Conservation (phyloP, 1,140 invertebrate species). For the Drosophila nigromelanica region DNA sequence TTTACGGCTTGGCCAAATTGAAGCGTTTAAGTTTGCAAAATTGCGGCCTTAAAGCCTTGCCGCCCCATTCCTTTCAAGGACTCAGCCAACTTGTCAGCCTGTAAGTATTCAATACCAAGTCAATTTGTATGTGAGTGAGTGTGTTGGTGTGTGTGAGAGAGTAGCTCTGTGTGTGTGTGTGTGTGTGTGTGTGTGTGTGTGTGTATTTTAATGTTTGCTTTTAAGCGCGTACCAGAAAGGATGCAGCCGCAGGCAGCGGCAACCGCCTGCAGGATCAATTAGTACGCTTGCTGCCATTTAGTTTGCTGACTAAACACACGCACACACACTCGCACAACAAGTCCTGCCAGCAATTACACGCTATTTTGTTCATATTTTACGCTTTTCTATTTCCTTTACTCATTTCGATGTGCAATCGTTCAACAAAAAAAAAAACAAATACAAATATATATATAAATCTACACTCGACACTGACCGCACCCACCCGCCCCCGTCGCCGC, state of each 20-base stretch:
- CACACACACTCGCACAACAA: slow-evolving; percentile 31
- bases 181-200: slow-evolving; percentile 24
- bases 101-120: slow-evolving; percentile 84
- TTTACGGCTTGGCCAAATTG: slow-evolving; percentile 84
- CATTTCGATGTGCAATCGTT: slow-evolving; percentile 52
- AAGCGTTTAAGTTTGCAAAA: slow-evolving; percentile 86
- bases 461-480: slow-evolving; percentile 15
- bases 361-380: slow-evolving; percentile 66
- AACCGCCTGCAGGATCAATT: slow-evolving; percentile 55
- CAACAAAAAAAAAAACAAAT: slow-evolving; percentile 9
- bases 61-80: slow-evolving; percentile 84
- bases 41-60: slow-evolving; percentile 85
- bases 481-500: slow-evolving; percentile 25
- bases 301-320: slow-evolving; percentile 47
- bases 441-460: slow-evolving; percentile 1
- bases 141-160: slow-evolving; percentile 14
- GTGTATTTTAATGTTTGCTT: slow-evolving; percentile 65
- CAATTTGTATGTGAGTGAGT: slow-evolving; percentile 5
- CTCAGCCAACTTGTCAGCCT: slow-evolving; percentile 85
- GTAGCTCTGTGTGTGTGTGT: slow-evolving; percentile 20
- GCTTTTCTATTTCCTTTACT: slow-evolving; percentile 57
- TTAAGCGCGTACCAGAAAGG: slow-evolving; percentile 45
- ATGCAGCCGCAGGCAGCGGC: slow-evolving; percentile 28
- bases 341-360: slow-evolving; percentile 63
- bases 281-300: slow-evolving; percentile 45